phyloP scores from a whole-genome alignment of 1,140 invertebrate species.

The Sycophaga agraensis region DNA sequence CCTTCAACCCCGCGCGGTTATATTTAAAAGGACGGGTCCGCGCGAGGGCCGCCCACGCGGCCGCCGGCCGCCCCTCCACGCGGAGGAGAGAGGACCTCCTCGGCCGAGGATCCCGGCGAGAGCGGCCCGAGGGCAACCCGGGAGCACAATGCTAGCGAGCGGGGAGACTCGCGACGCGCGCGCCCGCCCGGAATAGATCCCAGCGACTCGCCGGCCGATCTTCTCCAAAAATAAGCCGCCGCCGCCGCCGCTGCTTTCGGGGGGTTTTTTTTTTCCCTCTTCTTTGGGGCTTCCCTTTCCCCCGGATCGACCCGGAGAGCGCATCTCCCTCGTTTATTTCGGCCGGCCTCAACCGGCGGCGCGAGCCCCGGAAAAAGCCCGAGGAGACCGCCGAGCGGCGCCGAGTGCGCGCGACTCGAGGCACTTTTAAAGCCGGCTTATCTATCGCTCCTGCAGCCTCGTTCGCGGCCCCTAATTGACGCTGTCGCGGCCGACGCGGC shows the following conservation, averaged over 20 bases:
- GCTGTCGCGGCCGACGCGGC: too few relatives aligned
- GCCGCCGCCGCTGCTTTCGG: too few relatives aligned
- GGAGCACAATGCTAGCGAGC: conserved; percentile 14
- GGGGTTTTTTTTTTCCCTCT: too few relatives aligned
- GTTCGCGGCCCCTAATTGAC: too few relatives aligned
- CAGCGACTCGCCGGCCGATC: conserved; percentile 23
- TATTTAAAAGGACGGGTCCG: conserved; percentile 46
- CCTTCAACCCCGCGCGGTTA: conserved; percentile 55
- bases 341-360: not conserved
- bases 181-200: conserved; percentile 17
- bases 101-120: not conserved
- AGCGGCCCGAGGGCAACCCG: not conserved
- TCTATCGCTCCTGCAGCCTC: conserved; percentile 5
- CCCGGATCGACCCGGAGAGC: not conserved
- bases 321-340: conserved; percentile 14
- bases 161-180: too few relatives aligned
- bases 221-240: conserved; percentile 29
- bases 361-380: not conserved
- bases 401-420: not conserved
- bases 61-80: not conserved
- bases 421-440: conserved; percentile 9
- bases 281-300: not conserved
- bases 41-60: too few relatives aligned
- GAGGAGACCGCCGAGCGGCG: conserved; percentile 16
- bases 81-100: conserved; percentile 10